Conservation (phyloP, 2,113 vertebrate genomes). For the Psilopsiagon aurifrons region DNA sequence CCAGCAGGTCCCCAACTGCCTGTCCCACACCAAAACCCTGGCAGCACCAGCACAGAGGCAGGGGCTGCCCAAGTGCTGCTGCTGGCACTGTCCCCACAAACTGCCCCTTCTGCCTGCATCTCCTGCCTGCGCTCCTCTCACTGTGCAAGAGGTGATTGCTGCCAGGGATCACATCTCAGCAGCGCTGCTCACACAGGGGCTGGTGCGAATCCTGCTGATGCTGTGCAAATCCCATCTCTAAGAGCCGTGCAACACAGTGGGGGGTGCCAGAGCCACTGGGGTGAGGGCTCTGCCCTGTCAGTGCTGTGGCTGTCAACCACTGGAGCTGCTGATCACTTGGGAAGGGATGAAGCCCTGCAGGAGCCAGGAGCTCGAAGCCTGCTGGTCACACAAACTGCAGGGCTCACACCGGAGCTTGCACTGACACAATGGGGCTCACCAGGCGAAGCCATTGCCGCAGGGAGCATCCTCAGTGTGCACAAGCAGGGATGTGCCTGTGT, state of each 20-base stretch:
- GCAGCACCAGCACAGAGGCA: neutral
- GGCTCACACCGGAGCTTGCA: neutral
- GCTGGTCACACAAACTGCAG: neutral
- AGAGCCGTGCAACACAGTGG: fast-evolving
- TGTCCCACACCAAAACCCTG: neutral
- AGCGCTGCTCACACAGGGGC: neutral
- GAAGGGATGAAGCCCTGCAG: neutral
- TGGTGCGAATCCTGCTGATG: neutral
- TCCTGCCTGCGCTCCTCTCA: neutral
- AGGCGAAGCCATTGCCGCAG: fast-evolving
- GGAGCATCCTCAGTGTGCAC: neutral
- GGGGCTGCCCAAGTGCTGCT: neutral
- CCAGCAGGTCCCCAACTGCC: too few species aligned
- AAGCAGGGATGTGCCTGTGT: neutral
- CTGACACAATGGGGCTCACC: neutral
- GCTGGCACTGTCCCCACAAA: neutral
- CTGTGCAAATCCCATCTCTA: neutral
- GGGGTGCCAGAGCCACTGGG: neutral
- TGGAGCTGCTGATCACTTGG: neutral
- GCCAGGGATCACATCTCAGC: neutral
- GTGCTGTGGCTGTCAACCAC: neutral
- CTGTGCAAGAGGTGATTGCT: neutral
- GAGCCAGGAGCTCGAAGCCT: neutral
- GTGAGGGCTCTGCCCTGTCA: neutral
- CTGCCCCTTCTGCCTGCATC: neutral